Evolutionary conservation across 2,797 vertebrate species (phyloP).

Genomic region (Holocentrus rufus): DNA sequence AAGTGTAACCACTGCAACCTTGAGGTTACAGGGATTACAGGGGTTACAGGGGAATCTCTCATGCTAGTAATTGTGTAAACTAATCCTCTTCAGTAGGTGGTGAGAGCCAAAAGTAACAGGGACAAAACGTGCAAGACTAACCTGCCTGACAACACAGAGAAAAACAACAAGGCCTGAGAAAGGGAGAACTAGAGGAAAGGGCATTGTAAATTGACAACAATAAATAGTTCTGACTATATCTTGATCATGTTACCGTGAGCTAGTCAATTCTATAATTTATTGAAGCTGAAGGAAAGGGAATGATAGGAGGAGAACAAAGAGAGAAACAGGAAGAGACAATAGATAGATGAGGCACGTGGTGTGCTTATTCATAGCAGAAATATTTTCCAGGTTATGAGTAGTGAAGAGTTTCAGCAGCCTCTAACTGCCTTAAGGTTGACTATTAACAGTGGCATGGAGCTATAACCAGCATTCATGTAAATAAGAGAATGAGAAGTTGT

Average conservation of each 20-base stretch:
- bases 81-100: neutral
- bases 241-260: neutral
- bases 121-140: slow-evolving; percentile 58
- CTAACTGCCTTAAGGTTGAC: too few species aligned
- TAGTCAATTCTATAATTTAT: neutral
- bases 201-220: neutral
- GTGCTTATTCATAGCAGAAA: slow-evolving; percentile 51
- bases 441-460: too few species aligned
- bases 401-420: slow-evolving; percentile 11
- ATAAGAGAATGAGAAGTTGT: too few species aligned
- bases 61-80: neutral
- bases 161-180: slow-evolving; percentile 6
- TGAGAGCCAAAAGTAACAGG: slow-evolving; percentile 2
- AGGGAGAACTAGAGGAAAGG: neutral
- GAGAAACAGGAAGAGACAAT: neutral
- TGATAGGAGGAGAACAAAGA: neutral
- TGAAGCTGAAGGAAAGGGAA: neutral
- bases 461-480: too few species aligned
- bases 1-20: too few species aligned
- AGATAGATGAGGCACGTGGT: neutral
- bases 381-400: slow-evolving; percentile 9
- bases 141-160: slow-evolving; percentile 51
- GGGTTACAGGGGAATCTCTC: too few species aligned
- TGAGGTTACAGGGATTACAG: neutral
- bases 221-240: neutral